Conservation (phyloP, 2,888 invertebrate species). For the Coelogynopora nodosa region DNA sequence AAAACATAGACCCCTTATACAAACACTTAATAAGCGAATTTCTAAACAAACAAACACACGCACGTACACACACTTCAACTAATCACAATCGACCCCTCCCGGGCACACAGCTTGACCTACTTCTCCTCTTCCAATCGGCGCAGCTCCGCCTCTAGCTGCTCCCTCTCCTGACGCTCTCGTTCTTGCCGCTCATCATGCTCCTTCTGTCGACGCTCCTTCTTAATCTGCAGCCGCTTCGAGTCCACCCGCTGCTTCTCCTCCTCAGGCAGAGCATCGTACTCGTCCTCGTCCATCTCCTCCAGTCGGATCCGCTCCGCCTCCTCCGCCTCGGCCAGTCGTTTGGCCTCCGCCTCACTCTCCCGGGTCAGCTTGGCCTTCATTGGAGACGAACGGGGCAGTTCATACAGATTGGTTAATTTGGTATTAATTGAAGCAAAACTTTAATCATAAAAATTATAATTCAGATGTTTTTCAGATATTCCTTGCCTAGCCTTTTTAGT, state of each 20-base stretch:
- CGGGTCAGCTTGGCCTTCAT: neutral
- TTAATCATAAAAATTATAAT: no score
- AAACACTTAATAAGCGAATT: no score
- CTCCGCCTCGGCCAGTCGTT: constrained; percentile 51
- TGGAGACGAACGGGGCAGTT: no score
- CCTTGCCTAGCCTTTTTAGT: no score
- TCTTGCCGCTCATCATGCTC: constrained; percentile 55
- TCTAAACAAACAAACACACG: no score
- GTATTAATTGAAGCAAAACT: no score
- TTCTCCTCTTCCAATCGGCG: constrained; percentile 55
- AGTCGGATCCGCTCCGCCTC: constrained; percentile 55
- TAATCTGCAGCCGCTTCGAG: constrained; percentile 57
- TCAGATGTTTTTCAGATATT: no score
- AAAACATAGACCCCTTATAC: neutral
- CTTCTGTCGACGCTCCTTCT: constrained; percentile 52
- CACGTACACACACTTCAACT: no score
- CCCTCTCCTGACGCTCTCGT: constrained; percentile 54
- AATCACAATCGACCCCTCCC: no score
- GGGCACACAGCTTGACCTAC: constrained; percentile 19
- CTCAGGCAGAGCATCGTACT: constrained; percentile 61
- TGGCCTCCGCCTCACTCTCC: constrained; percentile 38
- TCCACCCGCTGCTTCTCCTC: constrained; percentile 57
- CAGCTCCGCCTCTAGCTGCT: constrained; percentile 55
- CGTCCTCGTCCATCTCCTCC: constrained; percentile 62
- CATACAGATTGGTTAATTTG: no score